phyloP scores from a whole-genome alignment of 2,888 invertebrate species.

The Pristionchus maxplancki region DNA sequence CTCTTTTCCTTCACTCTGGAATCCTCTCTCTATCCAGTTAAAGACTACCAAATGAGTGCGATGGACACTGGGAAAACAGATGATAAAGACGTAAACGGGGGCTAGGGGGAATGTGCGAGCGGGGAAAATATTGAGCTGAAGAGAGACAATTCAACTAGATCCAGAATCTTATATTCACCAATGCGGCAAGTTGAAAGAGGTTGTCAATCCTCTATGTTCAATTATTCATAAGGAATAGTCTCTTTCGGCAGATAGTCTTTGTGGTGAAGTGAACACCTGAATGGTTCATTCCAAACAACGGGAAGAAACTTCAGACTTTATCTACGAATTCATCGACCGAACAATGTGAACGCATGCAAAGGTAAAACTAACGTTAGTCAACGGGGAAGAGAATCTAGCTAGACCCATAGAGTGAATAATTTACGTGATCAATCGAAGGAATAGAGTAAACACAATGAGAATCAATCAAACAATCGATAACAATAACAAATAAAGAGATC shows the following conservation, averaged over 20 bases:
- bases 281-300: background rate
- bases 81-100: too few species aligned
- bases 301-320: background rate
- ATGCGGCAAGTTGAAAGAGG: background rate
- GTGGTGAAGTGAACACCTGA: conserved; percentile 11
- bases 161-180: background rate
- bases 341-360: background rate
- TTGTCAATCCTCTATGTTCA: background rate
- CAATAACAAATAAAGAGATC: conserved; percentile 10
- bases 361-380: conserved; percentile 22
- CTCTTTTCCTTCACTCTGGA: conserved; percentile 2
- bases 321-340: background rate
- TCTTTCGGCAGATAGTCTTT: conserved; percentile 23
- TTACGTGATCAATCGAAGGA: background rate
- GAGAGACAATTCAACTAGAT: background rate
- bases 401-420: conserved; percentile 26
- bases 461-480: background rate
- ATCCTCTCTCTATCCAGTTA: conserved; percentile 20
- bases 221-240: background rate
- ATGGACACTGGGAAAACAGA: background rate
- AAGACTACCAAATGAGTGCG: background rate
- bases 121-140: too few species aligned
- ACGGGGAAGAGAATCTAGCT: background rate
- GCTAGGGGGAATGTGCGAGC: too few species aligned
- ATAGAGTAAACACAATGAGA: background rate